These are phyloP conservation scores for Diplodus sargus DNA, from an alignment of 2,797 vertebrate species.

Conservation along the genomic window DNA sequence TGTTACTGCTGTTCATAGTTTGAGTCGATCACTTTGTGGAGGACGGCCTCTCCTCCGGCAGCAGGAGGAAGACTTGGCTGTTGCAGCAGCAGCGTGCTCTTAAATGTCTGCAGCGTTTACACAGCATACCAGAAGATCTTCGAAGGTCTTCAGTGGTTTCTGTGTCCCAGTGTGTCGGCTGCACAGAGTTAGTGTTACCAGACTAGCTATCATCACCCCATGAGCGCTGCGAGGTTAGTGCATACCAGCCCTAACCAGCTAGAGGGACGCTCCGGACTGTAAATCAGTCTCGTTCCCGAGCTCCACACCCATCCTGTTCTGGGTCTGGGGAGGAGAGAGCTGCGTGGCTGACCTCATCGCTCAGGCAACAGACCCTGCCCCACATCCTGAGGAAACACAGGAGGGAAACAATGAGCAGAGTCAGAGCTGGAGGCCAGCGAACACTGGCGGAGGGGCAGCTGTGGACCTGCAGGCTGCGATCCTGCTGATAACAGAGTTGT, in stretches of 20 bases:
- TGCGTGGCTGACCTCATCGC: slow-evolving; percentile 82
- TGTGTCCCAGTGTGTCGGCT: slow-evolving; percentile 60
- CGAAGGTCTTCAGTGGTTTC: slow-evolving; percentile 66
- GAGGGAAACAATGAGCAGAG: slow-evolving; percentile 79
- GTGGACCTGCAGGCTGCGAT: slow-evolving; percentile 31
- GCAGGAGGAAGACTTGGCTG: slow-evolving; percentile 34
- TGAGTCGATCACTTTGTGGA: slow-evolving; percentile 50
- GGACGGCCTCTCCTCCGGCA: slow-evolving; percentile 21
- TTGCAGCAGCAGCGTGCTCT: slow-evolving; percentile 39
- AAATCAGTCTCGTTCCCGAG: slow-evolving; percentile 76
- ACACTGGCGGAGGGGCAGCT: slow-evolving; percentile 39
- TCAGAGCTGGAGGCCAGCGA: slow-evolving; percentile 60
- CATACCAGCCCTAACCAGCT: slow-evolving; percentile 67
- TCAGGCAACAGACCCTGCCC: slow-evolving; percentile 78
- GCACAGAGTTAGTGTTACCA: slow-evolving; percentile 74
- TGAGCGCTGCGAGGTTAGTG: slow-evolving; percentile 57
- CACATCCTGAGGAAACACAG: slow-evolving; percentile 85
- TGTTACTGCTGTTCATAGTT: slow-evolving; percentile 14
- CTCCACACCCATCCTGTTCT: slow-evolving; percentile 84
- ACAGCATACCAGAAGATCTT: slow-evolving; percentile 69
- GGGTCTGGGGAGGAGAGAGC: slow-evolving; percentile 73
- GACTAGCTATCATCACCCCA: slow-evolving; percentile 73
- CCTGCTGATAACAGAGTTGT: slow-evolving; percentile 46
- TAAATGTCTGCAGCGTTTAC: slow-evolving; percentile 70
- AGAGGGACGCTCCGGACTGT: slow-evolving; percentile 71